These are phyloP conservation scores for Caradrina clavipalpis DNA, from an alignment of 2,888 invertebrate species.

Conservation along the genomic window DNA sequence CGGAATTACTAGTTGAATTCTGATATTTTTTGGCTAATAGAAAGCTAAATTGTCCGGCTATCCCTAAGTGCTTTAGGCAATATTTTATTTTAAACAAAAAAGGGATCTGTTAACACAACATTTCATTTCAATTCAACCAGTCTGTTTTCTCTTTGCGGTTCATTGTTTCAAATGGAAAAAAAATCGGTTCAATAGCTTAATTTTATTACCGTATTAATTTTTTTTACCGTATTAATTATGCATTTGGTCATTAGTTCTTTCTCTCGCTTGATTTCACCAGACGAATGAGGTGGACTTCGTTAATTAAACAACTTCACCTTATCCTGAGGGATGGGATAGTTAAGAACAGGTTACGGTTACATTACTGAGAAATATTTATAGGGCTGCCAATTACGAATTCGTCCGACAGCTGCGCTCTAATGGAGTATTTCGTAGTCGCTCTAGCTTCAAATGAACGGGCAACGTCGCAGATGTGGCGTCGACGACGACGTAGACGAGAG, in stretches of 20 bases:
- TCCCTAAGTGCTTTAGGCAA: too few relatives aligned
- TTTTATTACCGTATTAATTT: too few relatives aligned
- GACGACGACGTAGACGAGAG: constrained; percentile 44
- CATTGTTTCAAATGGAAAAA: neutral
- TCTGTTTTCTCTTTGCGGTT: neutral
- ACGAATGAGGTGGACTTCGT: constrained; percentile 10
- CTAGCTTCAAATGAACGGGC: constrained; percentile 86
- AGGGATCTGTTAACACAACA: too few relatives aligned
- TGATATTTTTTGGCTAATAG: too few relatives aligned
- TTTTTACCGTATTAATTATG: too few relatives aligned
- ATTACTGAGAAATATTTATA: constrained; percentile 79
- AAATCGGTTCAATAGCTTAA: neutral
- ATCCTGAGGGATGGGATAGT: constrained; percentile 33
- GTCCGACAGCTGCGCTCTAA: constrained; percentile 84
- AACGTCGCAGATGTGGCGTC: constrained; percentile 83
- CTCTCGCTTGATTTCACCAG: neutral
- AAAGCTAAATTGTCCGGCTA: too few relatives aligned
- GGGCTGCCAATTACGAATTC: constrained; percentile 83
- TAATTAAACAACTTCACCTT: constrained; percentile 7
- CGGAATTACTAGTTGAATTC: too few relatives aligned
- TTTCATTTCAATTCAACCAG: neutral
- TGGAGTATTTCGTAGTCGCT: constrained; percentile 86
- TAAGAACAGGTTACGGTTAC: constrained; percentile 63
- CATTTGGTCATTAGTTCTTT: neutral
- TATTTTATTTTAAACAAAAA: too few relatives aligned